Percentiles rank a stretch among this genome's conserved stretches.
These are phyloP conservation scores for Vulpes lagopus DNA, from an alignment of 2,113 vertebrate species.

Conservation along the genomic window DNA sequence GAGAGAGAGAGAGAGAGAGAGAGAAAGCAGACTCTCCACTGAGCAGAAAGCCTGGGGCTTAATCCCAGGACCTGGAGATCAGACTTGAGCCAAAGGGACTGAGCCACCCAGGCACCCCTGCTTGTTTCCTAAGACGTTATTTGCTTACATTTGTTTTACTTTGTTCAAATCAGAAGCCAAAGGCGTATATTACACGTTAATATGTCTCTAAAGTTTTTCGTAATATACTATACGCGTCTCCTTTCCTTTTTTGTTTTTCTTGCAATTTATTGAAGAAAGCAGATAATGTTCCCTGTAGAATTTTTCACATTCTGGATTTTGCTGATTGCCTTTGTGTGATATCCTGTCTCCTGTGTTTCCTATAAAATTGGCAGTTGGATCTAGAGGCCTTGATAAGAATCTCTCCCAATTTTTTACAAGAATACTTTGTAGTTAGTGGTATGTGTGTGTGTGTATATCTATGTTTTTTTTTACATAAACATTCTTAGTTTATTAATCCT, in stretches of 20 bases:
- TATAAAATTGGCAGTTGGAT: constrained; percentile 12
- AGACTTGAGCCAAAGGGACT: no score
- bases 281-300: neutral
- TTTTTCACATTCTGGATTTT: neutral
- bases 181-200: neutral
- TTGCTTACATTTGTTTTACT: neutral
- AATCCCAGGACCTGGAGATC: no score
- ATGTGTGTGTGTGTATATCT: neutral
- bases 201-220: neutral
- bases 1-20: no score
- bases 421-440: constrained; percentile 5
- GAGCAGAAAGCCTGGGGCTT: no score
- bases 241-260: constrained; percentile 13
- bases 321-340: constrained; percentile 12
- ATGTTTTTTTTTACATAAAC: neutral
- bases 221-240: neutral
- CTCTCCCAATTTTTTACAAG: neutral
- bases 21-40: no score
- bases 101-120: no score
- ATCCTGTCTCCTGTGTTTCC: neutral
- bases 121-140: neutral
- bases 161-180: neutral
- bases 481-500: neutral
- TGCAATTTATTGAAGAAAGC: constrained; percentile 16
- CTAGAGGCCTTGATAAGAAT: neutral